Conservation (phyloP, 2,113 vertebrate genomes). For the Eublepharis macularius region DNA sequence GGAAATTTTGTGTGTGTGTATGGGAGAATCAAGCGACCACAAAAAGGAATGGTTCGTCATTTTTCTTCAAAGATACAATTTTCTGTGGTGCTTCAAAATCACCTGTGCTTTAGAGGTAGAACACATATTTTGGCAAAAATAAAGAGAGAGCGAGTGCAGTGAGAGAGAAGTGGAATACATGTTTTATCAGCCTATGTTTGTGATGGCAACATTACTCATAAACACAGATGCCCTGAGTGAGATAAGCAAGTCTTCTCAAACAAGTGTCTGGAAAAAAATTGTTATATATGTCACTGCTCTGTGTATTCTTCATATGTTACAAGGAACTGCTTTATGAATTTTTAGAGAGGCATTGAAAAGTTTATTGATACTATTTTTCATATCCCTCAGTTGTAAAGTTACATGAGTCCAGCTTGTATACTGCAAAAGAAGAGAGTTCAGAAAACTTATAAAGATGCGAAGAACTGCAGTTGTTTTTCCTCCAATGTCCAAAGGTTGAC, state of each 20-base stretch:
- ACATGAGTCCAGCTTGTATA: background rate
- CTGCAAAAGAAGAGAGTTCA: background rate
- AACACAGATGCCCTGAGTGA: slow-evolving; percentile 11
- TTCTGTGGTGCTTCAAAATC: background rate
- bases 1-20: background rate
- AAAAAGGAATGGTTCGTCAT: background rate
- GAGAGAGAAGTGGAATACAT: background rate
- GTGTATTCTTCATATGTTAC: background rate
- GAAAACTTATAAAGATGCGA: background rate
- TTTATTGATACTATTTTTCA: background rate
- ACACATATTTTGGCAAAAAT: background rate
- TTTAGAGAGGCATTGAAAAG: slow-evolving; percentile 15
- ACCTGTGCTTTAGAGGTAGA: background rate
- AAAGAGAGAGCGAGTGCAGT: background rate
- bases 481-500: background rate
- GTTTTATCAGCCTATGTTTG: slow-evolving; percentile 15
- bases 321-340: background rate
- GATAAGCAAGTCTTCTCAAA: slow-evolving; percentile 16
- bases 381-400: slow-evolving; percentile 12
- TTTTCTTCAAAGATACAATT: background rate
- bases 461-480: background rate
- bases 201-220: slow-evolving; percentile 18
- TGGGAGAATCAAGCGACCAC: background rate
- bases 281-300: slow-evolving; percentile 9
- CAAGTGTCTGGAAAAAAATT: background rate